A percentile compares a stretch with the other conserved stretches of the same genome.
Evolutionary conservation across 92 coral and sea anemone genomes (phyloP).

Genomic region (Actinernus sp.): DNA sequence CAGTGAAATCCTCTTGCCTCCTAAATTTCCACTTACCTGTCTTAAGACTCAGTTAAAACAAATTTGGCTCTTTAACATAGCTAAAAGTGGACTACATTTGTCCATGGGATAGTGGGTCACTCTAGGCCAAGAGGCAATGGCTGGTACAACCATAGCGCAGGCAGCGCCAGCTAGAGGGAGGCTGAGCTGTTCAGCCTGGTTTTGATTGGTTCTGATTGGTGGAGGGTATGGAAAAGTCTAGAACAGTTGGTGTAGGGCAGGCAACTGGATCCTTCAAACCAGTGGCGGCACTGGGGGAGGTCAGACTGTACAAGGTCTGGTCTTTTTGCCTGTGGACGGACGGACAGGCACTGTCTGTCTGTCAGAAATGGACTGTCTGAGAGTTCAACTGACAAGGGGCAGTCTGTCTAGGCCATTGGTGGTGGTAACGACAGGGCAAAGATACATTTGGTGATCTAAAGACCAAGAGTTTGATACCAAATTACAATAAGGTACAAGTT

Average conservation of each 20-base stretch:
- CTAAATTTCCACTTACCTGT: background rate
- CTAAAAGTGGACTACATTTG: background rate
- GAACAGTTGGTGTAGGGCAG: constrained; percentile 20
- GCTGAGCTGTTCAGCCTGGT: background rate
- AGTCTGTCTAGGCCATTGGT: constrained; percentile 78
- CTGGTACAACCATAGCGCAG: background rate
- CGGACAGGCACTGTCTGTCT: constrained; percentile 25
- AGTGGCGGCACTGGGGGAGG: constrained; percentile 1
- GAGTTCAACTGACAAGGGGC: constrained; percentile 51
- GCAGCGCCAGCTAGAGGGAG: background rate
- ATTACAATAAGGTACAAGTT: constrained; percentile 50
- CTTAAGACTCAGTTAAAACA: background rate
- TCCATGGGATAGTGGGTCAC: background rate
- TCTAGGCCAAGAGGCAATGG: background rate
- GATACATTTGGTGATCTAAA: constrained; percentile 92
- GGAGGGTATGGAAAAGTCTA: constrained; percentile 7
- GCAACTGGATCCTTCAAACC: constrained; percentile 14
- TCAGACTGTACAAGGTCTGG: background rate
- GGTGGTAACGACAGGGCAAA: constrained; percentile 83
- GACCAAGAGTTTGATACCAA: constrained; percentile 82
- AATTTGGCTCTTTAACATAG: background rate
- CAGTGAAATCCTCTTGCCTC: background rate
- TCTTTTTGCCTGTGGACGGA: constrained; percentile 10
- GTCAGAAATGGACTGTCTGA: constrained; percentile 42
- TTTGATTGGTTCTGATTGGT: background rate